Base-by-base conservation (phyloP, 2,113 vertebrate species). In the Centropus unirufus region DNA sequence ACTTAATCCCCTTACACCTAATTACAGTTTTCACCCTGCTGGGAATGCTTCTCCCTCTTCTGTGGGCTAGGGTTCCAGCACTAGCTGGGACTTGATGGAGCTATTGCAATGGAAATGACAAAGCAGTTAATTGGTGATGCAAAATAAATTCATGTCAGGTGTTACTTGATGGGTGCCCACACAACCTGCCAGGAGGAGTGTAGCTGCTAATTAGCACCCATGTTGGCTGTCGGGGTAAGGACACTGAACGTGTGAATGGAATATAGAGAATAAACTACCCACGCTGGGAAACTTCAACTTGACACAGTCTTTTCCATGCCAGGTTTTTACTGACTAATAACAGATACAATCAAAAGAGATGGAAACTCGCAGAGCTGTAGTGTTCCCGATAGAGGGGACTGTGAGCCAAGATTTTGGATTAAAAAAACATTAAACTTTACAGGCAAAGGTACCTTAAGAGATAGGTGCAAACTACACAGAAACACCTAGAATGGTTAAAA, bases 131-230 rank as follows among this genome's bases (percentile, higher is more conserved):
- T 92, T 39, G 0, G 1, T 79, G 51, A 91, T 77, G 39, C 0
- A 27, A 88, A 95, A 74, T 92, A 95, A 83, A 95, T 89, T 91
- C 75, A 32, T 76, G 59, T 91, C 93, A 94, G 87, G 63, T 86
- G 42, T 42, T 90, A 12, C 42, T 80, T 96, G 93, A 95, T 87
- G 75, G 90, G 81, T 91, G 84, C 79, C 72, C 75, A 86, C 75
- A 81, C 67, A 91, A 76, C 59, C 58, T 91, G 67, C 81, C 67
- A 88, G 55, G 49, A 92, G 74, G 23, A 93, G 29, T 77, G 85
- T 85, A 94, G n/a, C 76, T 94, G 82, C 78, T 96, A 92, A 94
- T 97, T 95, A 95, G 87, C 82, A 85, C 78, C 93, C 87, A 39
- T 91, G 84, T 92, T 91, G 89, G 66, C 81, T 87, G 59, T 59